A percentile compares a stretch with the other conserved stretches of the same genome.
phyloP scores from a whole-genome alignment of 2,797 vertebrate species.

The Acanthornis magna region DNA sequence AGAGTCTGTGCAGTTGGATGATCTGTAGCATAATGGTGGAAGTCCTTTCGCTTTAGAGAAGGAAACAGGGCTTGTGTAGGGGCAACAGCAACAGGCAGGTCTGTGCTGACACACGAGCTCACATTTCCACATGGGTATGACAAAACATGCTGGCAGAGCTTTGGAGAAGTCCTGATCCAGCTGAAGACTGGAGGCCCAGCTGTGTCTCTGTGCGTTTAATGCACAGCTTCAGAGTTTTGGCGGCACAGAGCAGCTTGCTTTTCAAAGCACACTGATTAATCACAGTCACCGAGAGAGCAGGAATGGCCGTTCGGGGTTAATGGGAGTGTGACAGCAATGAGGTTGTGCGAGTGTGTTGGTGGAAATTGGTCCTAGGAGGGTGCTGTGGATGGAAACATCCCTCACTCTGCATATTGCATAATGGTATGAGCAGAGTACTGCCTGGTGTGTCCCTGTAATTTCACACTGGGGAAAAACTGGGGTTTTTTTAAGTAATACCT shows the following conservation, averaged over 20 bases:
- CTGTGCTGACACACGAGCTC: fast-evolving
- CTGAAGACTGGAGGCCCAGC: background rate
- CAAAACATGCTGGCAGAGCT: background rate
- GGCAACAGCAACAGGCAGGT: background rate
- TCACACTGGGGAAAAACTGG: fast-evolving
- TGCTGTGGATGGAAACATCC: background rate
- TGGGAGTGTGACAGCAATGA: background rate
- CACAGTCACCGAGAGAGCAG: background rate
- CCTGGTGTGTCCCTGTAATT: background rate
- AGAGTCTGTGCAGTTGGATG: background rate
- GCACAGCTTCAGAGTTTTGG: background rate
- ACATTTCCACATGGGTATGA: fast-evolving
- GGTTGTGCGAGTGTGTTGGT: background rate
- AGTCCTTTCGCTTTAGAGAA: background rate
- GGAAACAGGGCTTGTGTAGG: fast-evolving
- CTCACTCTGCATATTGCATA: background rate
- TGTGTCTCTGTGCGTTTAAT: background rate
- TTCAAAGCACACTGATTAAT: background rate
- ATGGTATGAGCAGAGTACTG: background rate
- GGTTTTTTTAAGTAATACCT: background rate
- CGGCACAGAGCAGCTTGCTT: background rate
- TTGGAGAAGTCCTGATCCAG: background rate
- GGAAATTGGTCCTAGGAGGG: background rate
- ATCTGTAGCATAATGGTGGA: background rate
- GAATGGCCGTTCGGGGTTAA: fast-evolving